These are phyloP conservation scores for Lycodopsis pacificus DNA, from an alignment of 2,797 vertebrate genomes.

Conservation along the genomic window DNA sequence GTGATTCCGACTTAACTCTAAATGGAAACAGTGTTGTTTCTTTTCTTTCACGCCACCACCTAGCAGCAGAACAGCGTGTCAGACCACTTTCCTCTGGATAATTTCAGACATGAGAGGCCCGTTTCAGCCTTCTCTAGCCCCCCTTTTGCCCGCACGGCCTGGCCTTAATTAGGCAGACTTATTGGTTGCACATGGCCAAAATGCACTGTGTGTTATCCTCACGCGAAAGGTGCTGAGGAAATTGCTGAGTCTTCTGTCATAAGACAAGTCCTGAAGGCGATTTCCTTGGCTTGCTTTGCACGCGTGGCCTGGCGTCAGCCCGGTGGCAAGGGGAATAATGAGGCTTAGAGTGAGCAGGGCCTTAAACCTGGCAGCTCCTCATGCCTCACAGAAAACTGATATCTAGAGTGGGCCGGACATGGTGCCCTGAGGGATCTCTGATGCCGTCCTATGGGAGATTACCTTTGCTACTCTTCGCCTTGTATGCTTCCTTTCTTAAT, in stretches of 20 bases:
- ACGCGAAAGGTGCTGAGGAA: conserved; percentile 88
- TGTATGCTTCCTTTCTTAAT: conserved; percentile 71
- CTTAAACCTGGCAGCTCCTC: conserved; percentile 67
- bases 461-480: conserved; percentile 60
- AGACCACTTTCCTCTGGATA: conserved; percentile 77
- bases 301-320: conserved; percentile 84
- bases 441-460: conserved; percentile 74
- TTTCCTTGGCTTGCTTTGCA: conserved; percentile 84
- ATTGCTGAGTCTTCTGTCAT: conserved; percentile 84
- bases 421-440: conserved; percentile 68
- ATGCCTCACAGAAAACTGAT: conserved; percentile 73
- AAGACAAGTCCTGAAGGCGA: conserved; percentile 79
- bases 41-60: conserved; percentile 75
- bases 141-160: conserved; percentile 65
- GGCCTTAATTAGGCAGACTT: conserved; percentile 86
- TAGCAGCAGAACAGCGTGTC: conserved; percentile 77
- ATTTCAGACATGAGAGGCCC: conserved; percentile 81
- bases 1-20: conserved; percentile 80
- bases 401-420: conserved; percentile 66
- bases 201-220: conserved; percentile 82
- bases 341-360: conserved; percentile 64
- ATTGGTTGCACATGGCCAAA: conserved; percentile 89
- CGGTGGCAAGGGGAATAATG: conserved; percentile 77
- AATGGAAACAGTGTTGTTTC: conserved; percentile 84
- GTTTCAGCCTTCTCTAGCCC: conserved; percentile 56